phyloP scores from a whole-genome alignment of 2,113 vertebrate species.

The Oreotrochilus melanogaster region DNA sequence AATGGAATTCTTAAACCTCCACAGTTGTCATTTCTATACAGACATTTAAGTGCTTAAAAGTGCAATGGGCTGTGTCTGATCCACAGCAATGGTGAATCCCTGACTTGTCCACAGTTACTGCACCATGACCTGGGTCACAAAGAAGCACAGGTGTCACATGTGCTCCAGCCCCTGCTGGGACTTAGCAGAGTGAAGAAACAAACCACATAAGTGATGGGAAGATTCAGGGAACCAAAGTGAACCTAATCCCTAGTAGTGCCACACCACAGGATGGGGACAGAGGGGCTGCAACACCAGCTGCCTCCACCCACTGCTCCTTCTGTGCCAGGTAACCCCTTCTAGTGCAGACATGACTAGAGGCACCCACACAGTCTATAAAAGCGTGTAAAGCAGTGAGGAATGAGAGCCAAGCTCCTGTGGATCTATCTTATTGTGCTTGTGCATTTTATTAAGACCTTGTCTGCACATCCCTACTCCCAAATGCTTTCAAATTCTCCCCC shows the following conservation, averaged over 20 bases:
- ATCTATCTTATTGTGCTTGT: background rate
- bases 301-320: rapidly evolving
- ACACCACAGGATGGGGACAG: rapidly evolving
- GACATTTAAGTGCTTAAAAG: background rate
- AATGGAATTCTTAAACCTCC: background rate
- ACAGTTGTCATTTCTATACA: rapidly evolving
- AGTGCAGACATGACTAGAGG: background rate
- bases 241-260: background rate
- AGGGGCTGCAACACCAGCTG: background rate
- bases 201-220: background rate
- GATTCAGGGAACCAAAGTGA: background rate
- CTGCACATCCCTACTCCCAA: background rate
- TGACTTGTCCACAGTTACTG: rapidly evolving
- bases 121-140: background rate
- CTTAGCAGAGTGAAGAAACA: background rate
- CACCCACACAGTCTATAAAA: background rate
- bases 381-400: background rate
- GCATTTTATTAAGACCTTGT: background rate
- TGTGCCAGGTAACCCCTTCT: background rate
- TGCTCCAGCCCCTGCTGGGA: background rate
- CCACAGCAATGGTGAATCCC: rapidly evolving
- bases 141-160: background rate
- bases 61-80: background rate
- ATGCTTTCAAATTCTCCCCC: background rate
- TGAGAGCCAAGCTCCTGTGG: background rate